Evolutionary conservation across 2,888 invertebrate species (phyloP), one percentile per base, ranked within the genome.

Genomic region (Phyllotreta cruciferae): DNA sequence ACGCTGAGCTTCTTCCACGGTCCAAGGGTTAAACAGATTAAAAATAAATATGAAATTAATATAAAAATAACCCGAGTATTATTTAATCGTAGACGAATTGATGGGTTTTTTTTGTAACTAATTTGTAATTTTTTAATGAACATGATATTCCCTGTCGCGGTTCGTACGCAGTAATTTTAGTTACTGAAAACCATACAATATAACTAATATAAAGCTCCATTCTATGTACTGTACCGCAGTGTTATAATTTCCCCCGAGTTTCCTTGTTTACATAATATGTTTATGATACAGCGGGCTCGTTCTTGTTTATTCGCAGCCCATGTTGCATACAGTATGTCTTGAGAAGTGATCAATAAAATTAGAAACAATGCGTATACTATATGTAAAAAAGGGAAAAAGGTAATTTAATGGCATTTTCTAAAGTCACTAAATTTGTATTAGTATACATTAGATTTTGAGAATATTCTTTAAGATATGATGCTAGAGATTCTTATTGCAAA

Each of bases 251-350:
- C 80, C 80, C 79, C 67, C 70, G 80, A 80, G 80, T 79, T 80
- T 75, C 74, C 77, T 71, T 78, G 80, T 80, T 80, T 81, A 79
- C 80, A 78, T 80, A 80, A 79, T 79, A 79, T 80, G 80, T 79
- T 73, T 80, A 79, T 80, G 78, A 73, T 64, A 64, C 63, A 67
- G 70, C 67, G 63, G 63, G 66, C 67, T 67, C 71, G 74, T 72
- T 73, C 67, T 68, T 73, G 74, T 72, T 74, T 72, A 70, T 72
- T 71, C 73, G 68, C 71, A 66, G 61, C 64, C 68, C 67, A 60
- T 14, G 44, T 60, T 44, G 49, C 60, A 60, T 60, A 63, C 44
- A 35, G 57, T 55, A 62, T 52, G 56, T 58, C 38, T 24, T 24
- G 24, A 24, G 24, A 24, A 24, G 2, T 24, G 24, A 24, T 24